phyloP scores from a whole-genome alignment of 2,888 invertebrate genomes.

The Ecliptopera silaceata region DNA sequence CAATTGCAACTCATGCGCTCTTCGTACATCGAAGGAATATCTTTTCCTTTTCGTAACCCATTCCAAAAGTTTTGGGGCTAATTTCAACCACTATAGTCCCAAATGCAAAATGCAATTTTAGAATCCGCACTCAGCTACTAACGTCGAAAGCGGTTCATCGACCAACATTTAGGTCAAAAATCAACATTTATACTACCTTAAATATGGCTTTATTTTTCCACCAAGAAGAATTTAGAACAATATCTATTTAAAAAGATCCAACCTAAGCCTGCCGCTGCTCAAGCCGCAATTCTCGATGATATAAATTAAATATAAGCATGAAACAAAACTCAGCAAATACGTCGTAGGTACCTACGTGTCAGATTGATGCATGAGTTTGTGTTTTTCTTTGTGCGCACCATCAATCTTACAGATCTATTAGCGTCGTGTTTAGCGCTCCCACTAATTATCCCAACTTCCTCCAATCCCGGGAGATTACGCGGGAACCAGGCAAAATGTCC shows the following conservation, averaged over 20 bases:
- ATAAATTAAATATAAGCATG: constrained; percentile 33
- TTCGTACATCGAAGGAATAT: too few relatives aligned
- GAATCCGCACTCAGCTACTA: too few relatives aligned
- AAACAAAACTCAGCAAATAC: constrained; percentile 35
- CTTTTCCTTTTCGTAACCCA: too few relatives aligned
- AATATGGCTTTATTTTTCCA: too few relatives aligned
- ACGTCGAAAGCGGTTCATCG: too few relatives aligned
- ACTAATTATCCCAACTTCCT: constrained; percentile 67
- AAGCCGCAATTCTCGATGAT: constrained; percentile 9
- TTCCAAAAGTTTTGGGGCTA: too few relatives aligned
- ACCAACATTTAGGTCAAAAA: too few relatives aligned
- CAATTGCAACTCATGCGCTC: too few relatives aligned
- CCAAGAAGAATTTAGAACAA: background rate
- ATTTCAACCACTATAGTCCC: too few relatives aligned
- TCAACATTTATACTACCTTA: too few relatives aligned
- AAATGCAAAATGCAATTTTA: too few relatives aligned
- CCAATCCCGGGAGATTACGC: constrained; percentile 49
- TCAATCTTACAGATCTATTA: constrained; percentile 73
- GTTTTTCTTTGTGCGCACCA: constrained; percentile 68
- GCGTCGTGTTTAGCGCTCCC: constrained; percentile 67
- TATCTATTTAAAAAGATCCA: background rate
- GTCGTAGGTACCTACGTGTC: constrained; percentile 55
- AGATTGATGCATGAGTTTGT: constrained; percentile 71
- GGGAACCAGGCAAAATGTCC: constrained; percentile 37
- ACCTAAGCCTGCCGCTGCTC: background rate